A percentile compares a stretch with the other conserved stretches of the same genome.
Evolutionary conservation across 2,888 invertebrate genomes (phyloP).

Genomic region (Acleris emargana): DNA sequence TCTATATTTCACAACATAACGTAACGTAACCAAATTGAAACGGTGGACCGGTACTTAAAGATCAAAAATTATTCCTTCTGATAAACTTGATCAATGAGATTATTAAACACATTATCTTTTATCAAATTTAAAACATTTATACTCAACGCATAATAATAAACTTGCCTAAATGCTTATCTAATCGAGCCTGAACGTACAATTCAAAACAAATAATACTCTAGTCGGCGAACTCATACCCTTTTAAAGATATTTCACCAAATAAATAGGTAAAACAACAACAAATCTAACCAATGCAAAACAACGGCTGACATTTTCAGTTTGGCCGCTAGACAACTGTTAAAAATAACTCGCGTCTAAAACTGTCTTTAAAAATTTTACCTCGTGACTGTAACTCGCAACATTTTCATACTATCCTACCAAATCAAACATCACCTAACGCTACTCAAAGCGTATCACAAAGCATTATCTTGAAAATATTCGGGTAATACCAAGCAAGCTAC

Average conservation of each 20-base stretch:
- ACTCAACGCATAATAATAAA: no score
- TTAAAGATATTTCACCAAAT: background rate
- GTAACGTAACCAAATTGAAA: no score
- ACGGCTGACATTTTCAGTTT: constrained; percentile 61
- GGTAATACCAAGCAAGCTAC: constrained; percentile 39
- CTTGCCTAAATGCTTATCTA: no score
- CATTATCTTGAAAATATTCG: constrained; percentile 39
- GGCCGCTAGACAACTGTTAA: constrained; percentile 57
- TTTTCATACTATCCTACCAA: constrained; percentile 40
- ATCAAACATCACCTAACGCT: constrained; percentile 23
- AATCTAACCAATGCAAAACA: constrained; percentile 34
- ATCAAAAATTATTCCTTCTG: no score
- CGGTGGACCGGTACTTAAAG: no score
- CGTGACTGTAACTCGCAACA: constrained; percentile 52
- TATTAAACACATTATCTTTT: no score
- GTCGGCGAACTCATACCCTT: no score
- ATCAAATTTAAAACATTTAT: no score
- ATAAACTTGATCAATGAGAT: no score
- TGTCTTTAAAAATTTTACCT: constrained; percentile 47
- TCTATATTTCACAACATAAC: no score
- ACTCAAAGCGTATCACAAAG: constrained; percentile 6
- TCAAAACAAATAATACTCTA: no score
- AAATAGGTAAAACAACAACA: constrained; percentile 31
- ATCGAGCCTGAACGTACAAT: no score
- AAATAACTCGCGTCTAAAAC: constrained; percentile 57